phyloP scores from a whole-genome alignment of 2,888 invertebrate species.

The Caenorhabditis imperialis region DNA sequence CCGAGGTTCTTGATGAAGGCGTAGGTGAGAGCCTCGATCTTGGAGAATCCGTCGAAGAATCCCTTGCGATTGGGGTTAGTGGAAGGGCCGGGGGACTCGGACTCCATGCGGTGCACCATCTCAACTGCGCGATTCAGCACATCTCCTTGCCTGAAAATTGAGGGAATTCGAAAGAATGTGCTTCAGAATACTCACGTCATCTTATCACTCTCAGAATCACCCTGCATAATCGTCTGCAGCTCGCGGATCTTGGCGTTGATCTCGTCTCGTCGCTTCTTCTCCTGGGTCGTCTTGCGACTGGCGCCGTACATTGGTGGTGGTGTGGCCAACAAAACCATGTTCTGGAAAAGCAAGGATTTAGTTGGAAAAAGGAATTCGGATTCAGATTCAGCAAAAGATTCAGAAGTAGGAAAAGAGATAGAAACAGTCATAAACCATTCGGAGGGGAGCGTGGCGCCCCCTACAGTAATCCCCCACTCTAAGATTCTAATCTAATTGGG shows the following conservation, averaged over 20 bases:
- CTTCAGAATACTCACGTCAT: slow-evolving; percentile 27
- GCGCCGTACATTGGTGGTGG: slow-evolving; percentile 9
- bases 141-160: slow-evolving; percentile 42
- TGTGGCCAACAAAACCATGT: slow-evolving; percentile 21
- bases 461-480: slow-evolving; percentile 23
- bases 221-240: slow-evolving; percentile 35
- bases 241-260: slow-evolving; percentile 52
- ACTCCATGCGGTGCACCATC: slow-evolving; percentile 44
- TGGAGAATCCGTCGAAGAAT: slow-evolving; percentile 48
- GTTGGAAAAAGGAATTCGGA: slow-evolving; percentile 1
- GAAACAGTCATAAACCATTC: slow-evolving; percentile 44
- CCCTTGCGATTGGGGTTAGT: slow-evolving; percentile 44
- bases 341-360: background rate
- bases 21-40: slow-evolving; percentile 18
- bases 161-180: background rate
- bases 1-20: slow-evolving; percentile 40
- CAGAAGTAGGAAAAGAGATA: slow-evolving; percentile 19
- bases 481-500: slow-evolving; percentile 31
- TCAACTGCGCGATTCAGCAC: slow-evolving; percentile 45
- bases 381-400: background rate
- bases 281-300: slow-evolving; percentile 41
- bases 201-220: slow-evolving; percentile 24
- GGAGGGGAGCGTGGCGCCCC: slow-evolving; percentile 24
- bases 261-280: slow-evolving; percentile 50
- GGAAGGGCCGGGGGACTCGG: slow-evolving; percentile 42